phyloP scores from a whole-genome alignment of 2,888 invertebrate species.

The Conomelus anceps region DNA sequence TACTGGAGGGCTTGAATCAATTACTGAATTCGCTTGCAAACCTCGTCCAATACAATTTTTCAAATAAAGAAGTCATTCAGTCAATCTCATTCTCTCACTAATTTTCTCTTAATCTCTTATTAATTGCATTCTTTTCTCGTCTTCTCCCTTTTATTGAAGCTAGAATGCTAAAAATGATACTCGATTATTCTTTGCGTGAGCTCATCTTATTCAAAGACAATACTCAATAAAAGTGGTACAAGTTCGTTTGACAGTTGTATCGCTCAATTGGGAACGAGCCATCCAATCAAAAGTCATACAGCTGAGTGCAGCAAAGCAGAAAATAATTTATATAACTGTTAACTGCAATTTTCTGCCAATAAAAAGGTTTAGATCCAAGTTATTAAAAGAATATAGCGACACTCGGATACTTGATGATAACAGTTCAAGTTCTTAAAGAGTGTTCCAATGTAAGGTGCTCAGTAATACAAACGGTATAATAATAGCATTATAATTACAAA shows the following conservation, averaged over 20 bases:
- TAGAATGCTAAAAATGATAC: no score
- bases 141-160: no score
- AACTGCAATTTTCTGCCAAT: background rate
- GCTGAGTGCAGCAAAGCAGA: background rate
- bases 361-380: background rate
- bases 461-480: background rate
- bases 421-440: background rate
- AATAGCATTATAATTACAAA: background rate
- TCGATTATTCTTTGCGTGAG: no score
- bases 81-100: no score
- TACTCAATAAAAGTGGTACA: background rate
- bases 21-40: no score
- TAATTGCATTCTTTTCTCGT: no score
- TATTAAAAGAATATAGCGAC: background rate
- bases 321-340: background rate
- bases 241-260: background rate
- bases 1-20: no score
- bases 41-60: no score
- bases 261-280: background rate
- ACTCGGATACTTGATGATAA: background rate
- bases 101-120: no score
- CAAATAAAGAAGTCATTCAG: no score
- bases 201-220: no score
- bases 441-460: background rate
- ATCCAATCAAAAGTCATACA: no score